Evolutionary conservation across 2,888 invertebrate species (phyloP).

Genomic region (Hydriomena furcata): DNA sequence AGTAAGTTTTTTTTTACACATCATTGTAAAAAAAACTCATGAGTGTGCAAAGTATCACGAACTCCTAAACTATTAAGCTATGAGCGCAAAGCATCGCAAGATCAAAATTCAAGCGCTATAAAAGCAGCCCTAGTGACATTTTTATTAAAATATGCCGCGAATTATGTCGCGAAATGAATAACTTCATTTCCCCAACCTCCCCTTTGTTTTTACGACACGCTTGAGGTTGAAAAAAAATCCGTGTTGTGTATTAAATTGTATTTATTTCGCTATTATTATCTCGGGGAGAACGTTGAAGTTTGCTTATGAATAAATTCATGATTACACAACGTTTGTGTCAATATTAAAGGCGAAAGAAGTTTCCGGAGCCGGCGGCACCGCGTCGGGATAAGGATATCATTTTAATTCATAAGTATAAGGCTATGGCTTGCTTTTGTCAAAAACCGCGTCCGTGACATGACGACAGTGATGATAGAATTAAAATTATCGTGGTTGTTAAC

Average conservation of each 20-base stretch:
- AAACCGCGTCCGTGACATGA: no score
- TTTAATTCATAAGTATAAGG: slow-evolving; percentile 3
- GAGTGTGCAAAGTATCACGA: background rate
- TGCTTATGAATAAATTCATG: slow-evolving; percentile 37
- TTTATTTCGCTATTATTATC: slow-evolving; percentile 38
- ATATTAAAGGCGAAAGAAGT: slow-evolving; percentile 15
- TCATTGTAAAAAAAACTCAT: no score
- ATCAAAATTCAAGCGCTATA: slow-evolving; percentile 30
- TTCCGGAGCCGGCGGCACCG: background rate
- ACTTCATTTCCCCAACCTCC: slow-evolving; percentile 53
- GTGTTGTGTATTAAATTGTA: slow-evolving; percentile 38
- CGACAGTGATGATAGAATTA: no score
- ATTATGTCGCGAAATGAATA: slow-evolving; percentile 71
- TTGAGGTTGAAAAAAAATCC: slow-evolving; percentile 41
- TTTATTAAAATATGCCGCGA: slow-evolving; percentile 69
- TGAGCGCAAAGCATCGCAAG: slow-evolving; percentile 17
- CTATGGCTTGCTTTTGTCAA: no score
- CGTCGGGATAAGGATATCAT: slow-evolving; percentile 1
- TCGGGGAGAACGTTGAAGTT: slow-evolving; percentile 28
- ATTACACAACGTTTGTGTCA: slow-evolving; percentile 30
- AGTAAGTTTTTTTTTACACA: no score
- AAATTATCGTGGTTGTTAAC: no score
- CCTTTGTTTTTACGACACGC: slow-evolving; percentile 60
- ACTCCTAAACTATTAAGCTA: slow-evolving; percentile 3
- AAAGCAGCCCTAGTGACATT: slow-evolving; percentile 39